phyloP scores from a whole-genome alignment of 2,113 vertebrate genomes.

The Corvus cornix region DNA sequence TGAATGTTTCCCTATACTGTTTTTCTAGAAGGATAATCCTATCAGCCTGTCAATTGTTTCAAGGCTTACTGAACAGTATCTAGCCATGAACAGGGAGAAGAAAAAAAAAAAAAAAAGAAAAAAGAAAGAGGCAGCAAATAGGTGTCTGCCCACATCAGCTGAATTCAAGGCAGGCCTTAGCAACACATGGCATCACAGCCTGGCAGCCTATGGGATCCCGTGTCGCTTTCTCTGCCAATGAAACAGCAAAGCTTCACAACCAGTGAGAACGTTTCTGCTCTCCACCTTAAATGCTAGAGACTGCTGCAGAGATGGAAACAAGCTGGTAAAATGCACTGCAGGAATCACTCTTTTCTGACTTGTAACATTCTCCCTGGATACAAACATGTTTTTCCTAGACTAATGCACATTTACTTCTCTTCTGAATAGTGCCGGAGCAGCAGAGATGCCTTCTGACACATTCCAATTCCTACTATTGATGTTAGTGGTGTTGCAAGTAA shows the following conservation, averaged over 20 bases:
- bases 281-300: neutral
- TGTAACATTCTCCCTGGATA: neutral
- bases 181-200: neutral
- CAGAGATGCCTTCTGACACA: neutral
- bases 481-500: neutral
- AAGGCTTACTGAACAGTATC: neutral
- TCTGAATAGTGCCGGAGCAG: neutral
- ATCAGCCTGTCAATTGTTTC: neutral
- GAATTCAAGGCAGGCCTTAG: slow-evolving; percentile 5
- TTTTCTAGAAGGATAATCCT: neutral
- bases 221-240: accelerated
- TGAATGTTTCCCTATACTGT: neutral
- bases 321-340: neutral
- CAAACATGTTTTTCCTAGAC: neutral
- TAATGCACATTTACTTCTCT: neutral
- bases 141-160: neutral
- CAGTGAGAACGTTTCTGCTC: neutral
- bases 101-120: neutral
- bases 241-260: neutral
- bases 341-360: neutral
- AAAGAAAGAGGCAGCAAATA: neutral
- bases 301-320: neutral
- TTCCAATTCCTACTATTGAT: neutral
- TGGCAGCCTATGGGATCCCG: neutral
- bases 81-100: neutral